Base-by-base conservation (phyloP, 37 sponge, comb jelly and placozoan species). In the Trichoplax adhaerens region DNA sequence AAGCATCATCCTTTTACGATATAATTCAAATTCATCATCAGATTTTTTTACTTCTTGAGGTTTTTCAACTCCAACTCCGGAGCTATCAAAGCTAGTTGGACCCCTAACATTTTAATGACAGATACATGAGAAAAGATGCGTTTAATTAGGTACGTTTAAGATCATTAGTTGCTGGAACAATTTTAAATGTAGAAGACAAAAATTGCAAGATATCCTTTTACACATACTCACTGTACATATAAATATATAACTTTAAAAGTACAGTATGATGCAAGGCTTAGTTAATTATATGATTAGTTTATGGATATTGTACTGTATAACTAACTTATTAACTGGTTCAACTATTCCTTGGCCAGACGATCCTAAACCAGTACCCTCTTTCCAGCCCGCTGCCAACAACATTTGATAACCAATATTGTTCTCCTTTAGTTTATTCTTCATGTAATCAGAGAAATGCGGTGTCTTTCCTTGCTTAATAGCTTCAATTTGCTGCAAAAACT, bases 1-100 rank as follows among this genome's bases (percentile, higher is more conserved):
- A 50, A 98, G 72, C 99, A 98, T 98, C 99, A 98, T 98, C 63
- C 99, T 72, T 72, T 98, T 98, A 3, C 99, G 75, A 68, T 89
- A 98, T 48, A 86, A 62, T 65, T 88, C 90, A 84, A 87, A 98
- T 51, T 80, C 82, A 72, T 82, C 80, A 58, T 98, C 99, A 29
- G 77, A 76, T 10, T 78, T 70, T 6, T 60, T 72, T 1, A 88
- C 83, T 29, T 98, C 93, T 1, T 74, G 79, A 3, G 84, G 81
- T n/a, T 62, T 54, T n/a, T 66, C 76, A 5, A 73, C 80, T 48
- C 99, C 99, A 50, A 98, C 75, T 6, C 99, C 99, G 52, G 87
- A 61, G 58, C 82, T 77, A 56, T 94, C 90, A 76, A 87, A 81
- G 1, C 83, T 83, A 58, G 55, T 55, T 65, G 82, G 78, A 0